These are phyloP conservation scores for Rhincodon typus DNA, from an alignment of 2,797 vertebrate species.

Conservation along the genomic window DNA sequence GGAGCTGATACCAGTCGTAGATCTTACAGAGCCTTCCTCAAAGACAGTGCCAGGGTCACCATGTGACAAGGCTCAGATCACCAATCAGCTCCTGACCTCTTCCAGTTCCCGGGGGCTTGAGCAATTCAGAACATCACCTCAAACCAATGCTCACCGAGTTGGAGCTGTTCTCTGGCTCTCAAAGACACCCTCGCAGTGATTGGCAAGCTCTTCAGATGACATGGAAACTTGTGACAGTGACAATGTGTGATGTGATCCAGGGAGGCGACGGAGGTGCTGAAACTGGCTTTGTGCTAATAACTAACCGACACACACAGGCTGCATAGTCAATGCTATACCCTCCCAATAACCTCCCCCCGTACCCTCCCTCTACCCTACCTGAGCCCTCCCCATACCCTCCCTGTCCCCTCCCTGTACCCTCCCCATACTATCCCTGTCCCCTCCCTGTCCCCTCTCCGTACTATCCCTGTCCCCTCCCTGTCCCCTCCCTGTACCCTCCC, in stretches of 20 bases:
- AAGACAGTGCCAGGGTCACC: not conserved
- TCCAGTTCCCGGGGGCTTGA: no score
- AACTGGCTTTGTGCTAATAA: not conserved
- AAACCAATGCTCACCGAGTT: not conserved
- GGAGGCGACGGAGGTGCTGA: not conserved
- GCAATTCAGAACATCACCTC: not conserved
- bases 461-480: not conserved
- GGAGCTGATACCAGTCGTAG: not conserved
- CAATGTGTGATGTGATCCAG: slow-evolving; percentile 11
- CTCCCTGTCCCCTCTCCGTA: not conserved
- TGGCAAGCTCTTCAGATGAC: not conserved
- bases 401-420: no score
- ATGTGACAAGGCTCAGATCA: not conserved
- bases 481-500: not conserved
- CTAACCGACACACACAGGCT: not conserved
- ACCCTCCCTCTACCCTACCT: not conserved
- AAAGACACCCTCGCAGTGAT: not conserved
- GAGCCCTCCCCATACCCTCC: not conserved
- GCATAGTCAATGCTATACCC: not conserved
- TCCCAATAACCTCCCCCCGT: not conserved
- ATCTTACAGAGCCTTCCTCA: not conserved
- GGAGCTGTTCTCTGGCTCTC: not conserved
- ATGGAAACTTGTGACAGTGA: slow-evolving; percentile 24
- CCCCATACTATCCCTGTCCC: no score
- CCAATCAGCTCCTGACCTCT: not conserved